Evolutionary conservation across 1,140 invertebrate genomes (phyloP).

Genomic region (Orius laevigatus): DNA sequence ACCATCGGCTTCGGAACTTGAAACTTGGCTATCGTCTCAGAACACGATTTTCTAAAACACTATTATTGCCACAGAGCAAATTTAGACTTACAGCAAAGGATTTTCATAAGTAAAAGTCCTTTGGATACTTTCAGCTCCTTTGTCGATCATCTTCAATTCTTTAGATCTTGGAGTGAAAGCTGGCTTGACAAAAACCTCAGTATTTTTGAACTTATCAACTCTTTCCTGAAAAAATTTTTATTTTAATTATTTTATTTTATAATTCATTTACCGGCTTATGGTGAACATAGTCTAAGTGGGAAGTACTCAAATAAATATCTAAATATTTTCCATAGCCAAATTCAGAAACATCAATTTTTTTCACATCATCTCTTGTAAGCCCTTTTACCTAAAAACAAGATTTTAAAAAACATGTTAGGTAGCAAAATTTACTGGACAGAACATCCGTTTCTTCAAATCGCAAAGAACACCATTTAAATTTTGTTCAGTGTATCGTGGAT

Average conservation of each 20-base stretch:
- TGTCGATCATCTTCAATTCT: neutral
- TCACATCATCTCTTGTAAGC: neutral
- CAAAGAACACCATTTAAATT: too few relatives aligned
- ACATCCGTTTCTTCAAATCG: too few relatives aligned
- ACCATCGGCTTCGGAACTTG: neutral
- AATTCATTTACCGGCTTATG: neutral
- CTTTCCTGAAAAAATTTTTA: too few relatives aligned
- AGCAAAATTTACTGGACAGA: too few relatives aligned
- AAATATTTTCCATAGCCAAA: conserved; percentile 2
- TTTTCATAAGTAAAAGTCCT: neutral
- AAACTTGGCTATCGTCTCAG: neutral
- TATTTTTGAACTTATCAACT: too few relatives aligned
- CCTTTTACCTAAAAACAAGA: conserved; percentile 1
- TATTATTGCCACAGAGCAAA: neutral
- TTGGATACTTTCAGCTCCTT: neutral
- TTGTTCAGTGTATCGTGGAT: too few relatives aligned
- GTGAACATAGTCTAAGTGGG: neutral
- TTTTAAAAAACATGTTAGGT: neutral
- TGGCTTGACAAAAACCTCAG: conserved; percentile 1
- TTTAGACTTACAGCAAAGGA: neutral
- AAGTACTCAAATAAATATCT: neutral
- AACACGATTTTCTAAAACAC: too few relatives aligned
- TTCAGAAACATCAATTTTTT: neutral
- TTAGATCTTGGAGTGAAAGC: neutral
- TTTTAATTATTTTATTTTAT: too few relatives aligned